These are phyloP conservation scores for Allolobophora icterica DNA, from an alignment of 2,888 invertebrate species.

Conservation along the genomic window DNA sequence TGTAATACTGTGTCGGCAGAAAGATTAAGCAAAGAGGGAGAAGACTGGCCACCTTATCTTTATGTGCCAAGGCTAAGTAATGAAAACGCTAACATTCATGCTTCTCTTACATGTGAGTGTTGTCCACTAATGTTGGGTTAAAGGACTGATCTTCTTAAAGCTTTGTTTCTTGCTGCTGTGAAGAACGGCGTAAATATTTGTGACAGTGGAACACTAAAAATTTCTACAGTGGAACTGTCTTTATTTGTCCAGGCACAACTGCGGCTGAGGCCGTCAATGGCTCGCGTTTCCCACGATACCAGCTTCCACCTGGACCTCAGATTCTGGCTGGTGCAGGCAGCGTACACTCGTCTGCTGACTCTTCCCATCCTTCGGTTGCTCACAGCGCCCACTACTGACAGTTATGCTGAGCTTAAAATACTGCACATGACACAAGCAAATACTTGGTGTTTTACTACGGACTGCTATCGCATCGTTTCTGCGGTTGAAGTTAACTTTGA, in stretches of 20 bases:
- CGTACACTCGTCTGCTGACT: slow-evolving; percentile 59
- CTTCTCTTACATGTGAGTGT: background rate
- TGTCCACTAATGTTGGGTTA: background rate
- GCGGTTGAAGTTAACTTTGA: slow-evolving; percentile 5
- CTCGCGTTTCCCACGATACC: slow-evolving; percentile 26
- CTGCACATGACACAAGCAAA: slow-evolving; percentile 66
- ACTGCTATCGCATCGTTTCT: slow-evolving; percentile 5
- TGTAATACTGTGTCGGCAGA: too few relatives aligned
- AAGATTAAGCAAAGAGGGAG: too few relatives aligned
- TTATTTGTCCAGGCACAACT: background rate
- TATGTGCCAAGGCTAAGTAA: background rate
- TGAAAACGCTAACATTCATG: background rate
- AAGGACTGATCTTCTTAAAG: background rate
- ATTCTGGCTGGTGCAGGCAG: slow-evolving; percentile 41
- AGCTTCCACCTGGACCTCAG: slow-evolving; percentile 30
- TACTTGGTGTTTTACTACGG: slow-evolving; percentile 42
- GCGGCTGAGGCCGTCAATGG: slow-evolving; percentile 22
- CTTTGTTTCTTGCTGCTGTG: background rate
- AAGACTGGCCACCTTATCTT: too few relatives aligned
- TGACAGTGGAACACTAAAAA: background rate
- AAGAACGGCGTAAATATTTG: background rate
- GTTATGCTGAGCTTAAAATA: slow-evolving; percentile 54
- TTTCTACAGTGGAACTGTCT: background rate
- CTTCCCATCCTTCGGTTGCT: slow-evolving; percentile 56
- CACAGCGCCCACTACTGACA: slow-evolving; percentile 53